Base-by-base conservation (phyloP, 2,113 vertebrate genomes). In the Actenoides lindsayi region DNA sequence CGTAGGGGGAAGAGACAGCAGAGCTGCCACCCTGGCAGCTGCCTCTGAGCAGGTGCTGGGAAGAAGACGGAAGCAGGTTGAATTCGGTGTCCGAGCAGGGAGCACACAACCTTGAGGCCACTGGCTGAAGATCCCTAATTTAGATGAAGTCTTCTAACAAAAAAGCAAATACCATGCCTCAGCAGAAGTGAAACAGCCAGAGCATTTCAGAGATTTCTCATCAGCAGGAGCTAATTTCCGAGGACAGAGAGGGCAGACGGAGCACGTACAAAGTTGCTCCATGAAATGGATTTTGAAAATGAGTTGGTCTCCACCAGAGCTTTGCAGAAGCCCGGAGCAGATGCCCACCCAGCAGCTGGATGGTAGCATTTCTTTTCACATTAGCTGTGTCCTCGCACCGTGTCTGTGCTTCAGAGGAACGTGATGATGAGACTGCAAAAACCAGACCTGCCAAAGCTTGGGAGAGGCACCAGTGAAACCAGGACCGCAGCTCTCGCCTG, bases 401-500 rank as follows among this genome's bases (percentile, higher is more conserved):
- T 10, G 23, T 17, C 39, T 0, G 1, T 20, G 62, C 62, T 48
- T 51, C 62, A 42, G 16, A 83, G 44, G 2, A n/a, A 70, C 1
- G 10, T 0, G 2, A 33, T 25, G 48, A 9, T 0, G 1, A 44
- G 67, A 10, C 9, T 25, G 42, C 6, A 51, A 50, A 65, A 71
- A 28, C 31, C 2, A 0, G 12, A 27, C 23, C 0, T 0, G 42
- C 28, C 62, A 25, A 16, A 80, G 8, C 1, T 3, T 19, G n/a
- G n/a, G 7, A 2, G 7, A 2, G 7, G 25, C 25, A 60, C 16
- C 74, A 48, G 23, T 2, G 2, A 51, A 56, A 42, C 0, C 0
- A 18, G 73, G 54, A 16, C 13, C 1, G 1, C 42, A 63, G 75
- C 75, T 53, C 11, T 39, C 5, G 21, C 30, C 33, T 10, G 21